A percentile compares a stretch with the other conserved stretches of the same genome.
These are phyloP conservation scores for Brenthis ino DNA, from an alignment of 2,888 invertebrate species.

Conservation along the genomic window DNA sequence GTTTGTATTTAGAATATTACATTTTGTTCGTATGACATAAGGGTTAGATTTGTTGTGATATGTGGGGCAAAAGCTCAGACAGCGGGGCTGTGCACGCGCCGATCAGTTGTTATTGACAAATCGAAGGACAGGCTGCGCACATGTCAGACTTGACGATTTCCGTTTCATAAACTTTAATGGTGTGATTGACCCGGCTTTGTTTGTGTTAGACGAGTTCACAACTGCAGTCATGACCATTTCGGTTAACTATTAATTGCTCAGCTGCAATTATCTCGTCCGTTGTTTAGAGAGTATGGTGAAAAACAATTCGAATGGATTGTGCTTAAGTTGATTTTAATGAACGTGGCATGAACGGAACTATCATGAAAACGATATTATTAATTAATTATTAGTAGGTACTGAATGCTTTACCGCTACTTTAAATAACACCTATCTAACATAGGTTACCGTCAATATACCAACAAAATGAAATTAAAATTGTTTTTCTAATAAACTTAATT, in stretches of 20 bases:
- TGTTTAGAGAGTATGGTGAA: constrained; percentile 36
- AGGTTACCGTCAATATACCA: background rate
- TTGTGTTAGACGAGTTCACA: constrained; percentile 72
- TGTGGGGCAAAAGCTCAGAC: constrained; percentile 36
- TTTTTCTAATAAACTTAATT: constrained; percentile 64
- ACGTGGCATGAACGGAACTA: too few relatives aligned
- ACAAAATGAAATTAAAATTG: constrained; percentile 8
- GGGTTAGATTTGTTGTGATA: constrained; percentile 43
- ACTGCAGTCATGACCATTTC: constrained; percentile 69
- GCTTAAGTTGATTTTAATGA: too few relatives aligned
- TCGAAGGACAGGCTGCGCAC: constrained; percentile 65
- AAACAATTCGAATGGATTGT: background rate
- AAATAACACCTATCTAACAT: too few relatives aligned
- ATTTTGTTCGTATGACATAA: constrained; percentile 44
- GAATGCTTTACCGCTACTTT: too few relatives aligned
- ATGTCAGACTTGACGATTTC: constrained; percentile 74
- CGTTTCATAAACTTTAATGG: constrained; percentile 80
- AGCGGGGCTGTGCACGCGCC: constrained; percentile 60
- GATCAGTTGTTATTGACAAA: constrained; percentile 69
- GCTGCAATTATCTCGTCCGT: constrained; percentile 46
- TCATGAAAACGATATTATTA: too few relatives aligned
- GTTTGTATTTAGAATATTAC: constrained; percentile 24
- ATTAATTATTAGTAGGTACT: too few relatives aligned
- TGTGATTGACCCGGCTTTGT: constrained; percentile 81
- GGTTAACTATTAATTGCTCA: constrained; percentile 71